These are phyloP conservation scores for Diplazon laetatorius DNA, from an alignment of 2,888 invertebrate genomes.

Conservation along the genomic window DNA sequence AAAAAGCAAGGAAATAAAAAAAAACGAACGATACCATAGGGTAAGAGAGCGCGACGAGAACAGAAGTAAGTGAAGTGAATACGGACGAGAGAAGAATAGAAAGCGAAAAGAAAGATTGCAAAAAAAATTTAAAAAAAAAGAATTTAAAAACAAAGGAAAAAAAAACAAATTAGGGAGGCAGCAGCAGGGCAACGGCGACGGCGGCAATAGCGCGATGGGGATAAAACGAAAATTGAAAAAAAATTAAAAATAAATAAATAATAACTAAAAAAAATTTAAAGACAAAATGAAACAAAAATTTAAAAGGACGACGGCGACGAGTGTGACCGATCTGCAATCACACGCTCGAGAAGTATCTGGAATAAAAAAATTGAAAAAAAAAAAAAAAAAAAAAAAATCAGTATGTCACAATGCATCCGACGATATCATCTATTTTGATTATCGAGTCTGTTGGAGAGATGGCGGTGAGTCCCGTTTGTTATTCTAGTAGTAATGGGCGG, in stretches of 20 bases:
- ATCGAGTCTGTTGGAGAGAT: constrained; percentile 73
- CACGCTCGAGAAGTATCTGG: constrained; percentile 61
- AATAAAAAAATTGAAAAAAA: constrained; percentile 1
- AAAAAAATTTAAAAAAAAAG: too few species aligned
- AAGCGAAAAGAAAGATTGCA: too few species aligned
- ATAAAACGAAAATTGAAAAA: constrained; percentile 33
- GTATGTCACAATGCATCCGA: constrained; percentile 78
- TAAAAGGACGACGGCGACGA: constrained; percentile 60
- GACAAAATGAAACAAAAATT: constrained; percentile 36
- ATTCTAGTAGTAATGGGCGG: constrained; percentile 82
- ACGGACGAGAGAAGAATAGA: constrained; percentile 43
- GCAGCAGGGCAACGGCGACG: constrained; percentile 52
- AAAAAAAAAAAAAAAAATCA: constrained; percentile 42
- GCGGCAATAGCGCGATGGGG: constrained; percentile 47
- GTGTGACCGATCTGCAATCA: constrained; percentile 60
- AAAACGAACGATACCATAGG: constrained; percentile 57
- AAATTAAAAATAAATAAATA: not conserved
- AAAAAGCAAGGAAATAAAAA: constrained; percentile 33
- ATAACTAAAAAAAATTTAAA: constrained; percentile 8
- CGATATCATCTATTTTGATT: constrained; percentile 79
- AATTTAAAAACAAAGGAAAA: constrained; percentile 6
- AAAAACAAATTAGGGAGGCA: constrained; percentile 42
- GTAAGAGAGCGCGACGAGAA: constrained; percentile 58
- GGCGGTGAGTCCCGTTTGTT: constrained; percentile 79
- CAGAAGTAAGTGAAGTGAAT: constrained; percentile 61